phyloP scores from a whole-genome alignment of 2,888 invertebrate species.

The Cyclophora albipunctata region DNA sequence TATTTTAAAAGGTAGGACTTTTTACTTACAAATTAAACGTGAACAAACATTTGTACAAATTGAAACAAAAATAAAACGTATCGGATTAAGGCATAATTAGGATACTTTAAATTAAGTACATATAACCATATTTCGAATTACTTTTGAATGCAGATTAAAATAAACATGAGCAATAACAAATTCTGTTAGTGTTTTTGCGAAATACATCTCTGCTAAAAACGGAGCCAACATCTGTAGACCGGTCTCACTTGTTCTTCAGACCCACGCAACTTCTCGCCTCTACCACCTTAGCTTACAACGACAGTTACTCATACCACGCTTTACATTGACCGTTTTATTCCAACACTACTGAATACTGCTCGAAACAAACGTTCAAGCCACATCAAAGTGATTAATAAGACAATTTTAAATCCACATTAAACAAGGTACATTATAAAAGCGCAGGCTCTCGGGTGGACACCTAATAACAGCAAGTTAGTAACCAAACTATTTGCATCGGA shows the following conservation, averaged over 20 bases:
- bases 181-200: constrained; percentile 19
- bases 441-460: constrained; percentile 38
- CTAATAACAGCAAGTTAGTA: constrained; percentile 53
- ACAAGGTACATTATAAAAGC: constrained; percentile 35
- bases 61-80: too few species aligned
- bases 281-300: constrained; percentile 32
- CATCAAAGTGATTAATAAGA: neutral
- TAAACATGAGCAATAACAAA: constrained; percentile 14
- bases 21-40: too few species aligned
- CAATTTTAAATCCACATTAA: constrained; percentile 2
- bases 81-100: too few species aligned
- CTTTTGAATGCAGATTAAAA: too few species aligned
- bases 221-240: constrained; percentile 64
- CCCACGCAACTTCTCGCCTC: constrained; percentile 57
- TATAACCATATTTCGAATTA: constrained; percentile 2
- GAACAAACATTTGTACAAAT: too few species aligned
- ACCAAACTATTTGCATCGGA: constrained; percentile 56
- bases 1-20: too few species aligned
- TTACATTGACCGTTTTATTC: constrained; percentile 15
- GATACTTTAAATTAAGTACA: too few species aligned
- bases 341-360: neutral
- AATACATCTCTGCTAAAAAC: constrained; percentile 44
- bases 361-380: neutral
- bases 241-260: constrained; percentile 63
- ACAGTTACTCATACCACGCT: constrained; percentile 1